Conservation (phyloP, 2,888 invertebrate genomes). For the Tridacna crocea region DNA sequence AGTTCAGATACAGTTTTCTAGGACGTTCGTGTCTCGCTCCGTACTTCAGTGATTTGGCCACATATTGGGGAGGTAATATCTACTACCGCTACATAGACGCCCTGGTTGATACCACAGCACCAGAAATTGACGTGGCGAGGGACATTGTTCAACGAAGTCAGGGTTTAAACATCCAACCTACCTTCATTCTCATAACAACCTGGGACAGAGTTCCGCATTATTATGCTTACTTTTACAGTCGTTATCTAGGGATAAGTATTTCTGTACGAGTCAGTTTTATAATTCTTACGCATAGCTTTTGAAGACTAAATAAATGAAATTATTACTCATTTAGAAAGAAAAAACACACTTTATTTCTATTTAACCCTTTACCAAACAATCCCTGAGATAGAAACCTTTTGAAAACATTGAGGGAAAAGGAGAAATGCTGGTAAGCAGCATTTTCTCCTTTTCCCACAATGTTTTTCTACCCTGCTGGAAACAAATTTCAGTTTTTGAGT, state of each 20-base stretch:
- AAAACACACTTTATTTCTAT: too few relatives aligned
- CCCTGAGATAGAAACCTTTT: too few relatives aligned
- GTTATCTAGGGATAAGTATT: neutral
- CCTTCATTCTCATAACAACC: neutral
- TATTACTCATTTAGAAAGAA: too few relatives aligned
- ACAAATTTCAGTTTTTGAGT: too few relatives aligned
- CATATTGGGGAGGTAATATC: neutral
- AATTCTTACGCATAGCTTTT: too few relatives aligned
- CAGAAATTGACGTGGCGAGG: slow-evolving; percentile 1
- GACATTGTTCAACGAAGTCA: slow-evolving; percentile 1
- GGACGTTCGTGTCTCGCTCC: slow-evolving; percentile 16
- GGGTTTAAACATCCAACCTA: slow-evolving; percentile 2
- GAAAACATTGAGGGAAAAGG: too few relatives aligned
- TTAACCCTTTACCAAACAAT: too few relatives aligned
- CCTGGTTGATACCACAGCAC: neutral
- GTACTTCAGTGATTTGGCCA: slow-evolving; percentile 9
- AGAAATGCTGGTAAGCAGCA: too few relatives aligned
- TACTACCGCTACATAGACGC: slow-evolving; percentile 17
- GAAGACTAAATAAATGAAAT: too few relatives aligned
- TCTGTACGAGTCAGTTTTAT: neutral
- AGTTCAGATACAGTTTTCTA: neutral
- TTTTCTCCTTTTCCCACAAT: too few relatives aligned
- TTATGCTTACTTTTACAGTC: too few relatives aligned
- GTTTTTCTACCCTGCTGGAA: too few relatives aligned
- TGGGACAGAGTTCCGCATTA: slow-evolving; percentile 5